phyloP scores from a whole-genome alignment of 2,113 vertebrate genomes.

The Sylvietta virens region DNA sequence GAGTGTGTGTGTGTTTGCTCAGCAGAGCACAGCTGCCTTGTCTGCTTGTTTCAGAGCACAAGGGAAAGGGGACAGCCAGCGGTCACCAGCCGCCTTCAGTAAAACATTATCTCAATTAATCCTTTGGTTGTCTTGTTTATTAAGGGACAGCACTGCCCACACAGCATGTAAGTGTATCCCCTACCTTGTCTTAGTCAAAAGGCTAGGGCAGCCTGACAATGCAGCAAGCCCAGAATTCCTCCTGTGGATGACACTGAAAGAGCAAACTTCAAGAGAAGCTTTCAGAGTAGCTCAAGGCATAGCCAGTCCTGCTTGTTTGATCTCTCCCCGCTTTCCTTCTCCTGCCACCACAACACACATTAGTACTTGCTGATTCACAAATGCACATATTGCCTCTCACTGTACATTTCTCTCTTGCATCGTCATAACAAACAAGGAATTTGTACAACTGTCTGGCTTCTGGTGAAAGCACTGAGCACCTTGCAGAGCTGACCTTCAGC shows the following conservation, averaged over 20 bases:
- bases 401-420: neutral
- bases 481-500: neutral
- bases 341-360: neutral
- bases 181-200: neutral
- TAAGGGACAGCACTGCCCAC: neutral
- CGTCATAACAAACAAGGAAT: neutral
- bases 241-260: neutral
- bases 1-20: constrained; percentile 28
- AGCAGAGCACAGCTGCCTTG: neutral
- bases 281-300: neutral
- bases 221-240: neutral
- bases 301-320: neutral
- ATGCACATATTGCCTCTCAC: neutral
- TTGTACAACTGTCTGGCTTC: neutral
- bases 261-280: neutral
- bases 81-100: neutral
- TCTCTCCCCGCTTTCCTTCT: neutral
- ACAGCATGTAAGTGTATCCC: neutral
- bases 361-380: neutral
- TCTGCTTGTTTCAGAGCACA: constrained; percentile 1
- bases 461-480: neutral
- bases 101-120: neutral
- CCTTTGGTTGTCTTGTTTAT: neutral
- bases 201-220: neutral
- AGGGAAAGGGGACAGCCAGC: neutral